Base-by-base conservation (phyloP, 2,113 vertebrate species). In the Phrynocephalus versicolor region DNA sequence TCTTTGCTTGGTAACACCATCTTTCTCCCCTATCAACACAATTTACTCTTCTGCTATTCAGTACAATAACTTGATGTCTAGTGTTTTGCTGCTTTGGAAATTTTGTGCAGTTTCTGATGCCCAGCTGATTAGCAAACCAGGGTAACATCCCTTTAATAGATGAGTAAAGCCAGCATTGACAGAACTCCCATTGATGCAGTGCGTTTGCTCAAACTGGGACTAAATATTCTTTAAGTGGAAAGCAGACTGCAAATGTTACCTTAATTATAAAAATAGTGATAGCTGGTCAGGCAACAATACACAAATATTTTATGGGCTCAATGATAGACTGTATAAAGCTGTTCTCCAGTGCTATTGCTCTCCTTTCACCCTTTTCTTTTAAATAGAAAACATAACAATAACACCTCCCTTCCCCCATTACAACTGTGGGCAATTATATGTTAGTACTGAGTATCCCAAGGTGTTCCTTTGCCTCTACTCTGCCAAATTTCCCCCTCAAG, bases 401-500 rank as follows among this genome's bases (percentile, higher is more conserved):
- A n/a, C 72, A 78, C 3, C 35, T 35, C 58, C 12, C 70, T 39
- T 35, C 62, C 14, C 62, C 58, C 70, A 69, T 67, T 57, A 57
- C 65, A 72, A 91, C 88, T 51, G 16, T 76, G 78, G 64, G 15
- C 5, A 6, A 85, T 74, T 81, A 91, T 75, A 0, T 0, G 2
- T 92, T 30, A 95, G 92, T 93, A 92, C 90, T 89, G 94, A 91
- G 84, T 96, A 95, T 94, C 69, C 96, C 82, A 89, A 95, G 94
- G 94, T 96, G 94, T 95, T 95, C 95, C 95, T 96, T 95, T 90
- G 14, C 94, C 95, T 94, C 94, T 97, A 92, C 92, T 96, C 93
- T 94, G 96, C 97, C 96, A 95, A 93, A 94, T 96, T 95, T 96
- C 95, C 95, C 97, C 96, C 96, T 98, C 95, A 95, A 97, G 97